Base-by-base conservation (phyloP, 2,113 vertebrate species). In the Oryzias curvinotus region DNA sequence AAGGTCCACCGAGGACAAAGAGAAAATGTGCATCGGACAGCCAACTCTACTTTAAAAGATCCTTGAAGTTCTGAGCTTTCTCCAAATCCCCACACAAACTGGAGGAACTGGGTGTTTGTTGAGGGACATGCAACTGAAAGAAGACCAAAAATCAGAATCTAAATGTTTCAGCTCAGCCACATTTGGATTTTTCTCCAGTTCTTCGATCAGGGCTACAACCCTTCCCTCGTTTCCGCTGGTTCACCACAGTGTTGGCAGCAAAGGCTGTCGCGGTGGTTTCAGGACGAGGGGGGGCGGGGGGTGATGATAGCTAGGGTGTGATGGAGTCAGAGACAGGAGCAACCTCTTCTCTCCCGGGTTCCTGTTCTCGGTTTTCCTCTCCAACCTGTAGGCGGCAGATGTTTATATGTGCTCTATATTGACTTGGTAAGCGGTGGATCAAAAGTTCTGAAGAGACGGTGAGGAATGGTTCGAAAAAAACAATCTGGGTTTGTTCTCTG, bases 91-190 rank as follows among this genome's bases (percentile, higher is more conserved):
- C 21, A 23, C 21, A 23, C 44, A 61, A 56, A 68, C 68, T 45
- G 58, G 54, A 7, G 19, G 56, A 49, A 52, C 30, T 71, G 45
- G 52, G 81, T 64, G 51, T 62, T 86, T 78, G 86, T 81, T 78
- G 84, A 79, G 57, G 58, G 42, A 72, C 53, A 16, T 2, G 5
- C 4, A 26, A 18, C 61, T 63, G 55, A 77, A 75, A 68, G 49
- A 62, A 46, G 45, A 69, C 53, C 65, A 90, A 87, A 88, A 80
- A 82, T 80, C 88, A 90, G 88, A 88, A 54, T 68, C 68, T 70
- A 75, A 61, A 62, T 36, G 26, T 64, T 65, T 75, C 60, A 68
- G 62, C 69, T 78, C 50, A 55, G 66, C n/a, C 36, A 42, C 85
- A 74, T 65, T 74, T 71, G 76, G 73, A 73, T 76, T 77, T 71